Evolutionary conservation across 2,888 invertebrate species (phyloP).

Genomic region (Punctoribates punctum): DNA sequence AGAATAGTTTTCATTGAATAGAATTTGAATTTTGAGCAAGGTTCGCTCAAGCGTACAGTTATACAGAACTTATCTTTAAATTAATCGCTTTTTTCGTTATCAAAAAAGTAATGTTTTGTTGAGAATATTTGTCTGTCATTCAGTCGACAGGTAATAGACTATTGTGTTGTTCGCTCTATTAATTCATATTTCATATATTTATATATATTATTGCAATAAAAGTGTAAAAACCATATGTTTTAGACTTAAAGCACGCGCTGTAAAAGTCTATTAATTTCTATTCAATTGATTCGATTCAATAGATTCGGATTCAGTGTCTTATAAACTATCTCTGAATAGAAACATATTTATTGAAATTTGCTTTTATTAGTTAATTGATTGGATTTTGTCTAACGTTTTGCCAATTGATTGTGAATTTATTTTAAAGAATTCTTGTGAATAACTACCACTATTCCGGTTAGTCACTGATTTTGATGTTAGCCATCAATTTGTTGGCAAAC

Average conservation of each 20-base stretch:
- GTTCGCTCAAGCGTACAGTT: neutral
- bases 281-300: neutral
- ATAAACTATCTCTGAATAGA: no score
- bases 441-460: no score
- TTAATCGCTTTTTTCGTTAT: neutral
- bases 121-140: neutral
- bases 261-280: neutral
- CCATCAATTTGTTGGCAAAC: neutral
- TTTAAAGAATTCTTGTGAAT: no score
- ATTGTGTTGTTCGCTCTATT: neutral
- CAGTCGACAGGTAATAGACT: neutral
- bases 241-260: constrained; percentile 22
- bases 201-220: neutral
- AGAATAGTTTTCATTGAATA: no score
- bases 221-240: constrained; percentile 27
- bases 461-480: neutral
- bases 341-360: no score
- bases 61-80: neutral
- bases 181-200: constrained; percentile 2
- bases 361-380: no score
- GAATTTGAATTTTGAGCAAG: neutral
- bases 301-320: no score
- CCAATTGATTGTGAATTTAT: no score
- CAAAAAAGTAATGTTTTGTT: neutral
- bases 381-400: no score